Evolutionary conservation across 2,113 vertebrate genomes (phyloP).

Genomic region (Capricornis sumatraensis): DNA sequence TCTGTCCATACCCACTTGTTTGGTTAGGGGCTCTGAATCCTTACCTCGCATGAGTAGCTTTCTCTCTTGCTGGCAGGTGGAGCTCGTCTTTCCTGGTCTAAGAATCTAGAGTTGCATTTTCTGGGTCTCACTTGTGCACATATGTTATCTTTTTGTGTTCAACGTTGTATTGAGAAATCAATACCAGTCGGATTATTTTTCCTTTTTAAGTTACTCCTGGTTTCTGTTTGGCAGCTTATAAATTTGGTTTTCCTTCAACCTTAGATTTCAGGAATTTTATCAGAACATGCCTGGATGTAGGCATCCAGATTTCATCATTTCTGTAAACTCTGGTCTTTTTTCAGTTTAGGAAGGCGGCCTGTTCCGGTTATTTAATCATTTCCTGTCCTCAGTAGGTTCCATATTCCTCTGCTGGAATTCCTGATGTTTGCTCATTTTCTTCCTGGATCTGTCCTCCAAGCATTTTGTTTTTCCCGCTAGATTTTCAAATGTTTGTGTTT

Average conservation of each 20-base stretch:
- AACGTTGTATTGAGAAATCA: neutral
- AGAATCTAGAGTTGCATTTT: neutral
- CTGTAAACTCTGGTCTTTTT: neutral
- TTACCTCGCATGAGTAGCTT: neutral
- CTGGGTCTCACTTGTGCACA: neutral
- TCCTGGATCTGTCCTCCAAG: neutral
- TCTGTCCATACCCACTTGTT: neutral
- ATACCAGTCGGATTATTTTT: neutral
- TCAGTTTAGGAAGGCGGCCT: neutral
- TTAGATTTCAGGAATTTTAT: slow-evolving; percentile 11
- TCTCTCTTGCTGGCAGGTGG: neutral
- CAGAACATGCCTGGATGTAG: neutral
- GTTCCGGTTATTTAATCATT: neutral
- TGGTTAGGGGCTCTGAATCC: neutral
- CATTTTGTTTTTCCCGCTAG: neutral
- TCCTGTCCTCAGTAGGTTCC: neutral
- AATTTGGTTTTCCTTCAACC: neutral
- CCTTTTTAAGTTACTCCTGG: neutral
- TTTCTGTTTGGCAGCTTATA: neutral
- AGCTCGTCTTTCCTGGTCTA: neutral
- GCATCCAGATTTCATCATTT: neutral
- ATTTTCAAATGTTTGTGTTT: neutral
- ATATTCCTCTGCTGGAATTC: neutral
- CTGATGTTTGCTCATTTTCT: neutral
- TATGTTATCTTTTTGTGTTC: neutral